Base-by-base conservation (phyloP, 92 coral and sea anemone genomes). In the Virgularia gustaviana region DNA sequence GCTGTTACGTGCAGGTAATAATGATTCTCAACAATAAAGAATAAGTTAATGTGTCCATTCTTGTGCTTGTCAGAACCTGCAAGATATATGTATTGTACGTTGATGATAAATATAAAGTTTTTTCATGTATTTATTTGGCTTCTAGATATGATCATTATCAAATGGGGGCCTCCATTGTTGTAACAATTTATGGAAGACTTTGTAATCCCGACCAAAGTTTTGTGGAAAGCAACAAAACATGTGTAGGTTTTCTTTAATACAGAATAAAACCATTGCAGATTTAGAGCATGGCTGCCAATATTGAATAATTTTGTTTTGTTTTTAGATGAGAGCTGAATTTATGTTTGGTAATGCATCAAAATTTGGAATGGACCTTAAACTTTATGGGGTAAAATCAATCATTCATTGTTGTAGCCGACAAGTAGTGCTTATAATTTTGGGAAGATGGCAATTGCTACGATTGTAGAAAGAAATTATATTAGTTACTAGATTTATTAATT, bases 111-210 rank as follows among this genome's bases (percentile, higher is more conserved):
- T 42, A 24, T 36, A 35, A 19, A 9, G 53, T 12, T 30, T 22
- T 3, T 36, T 25, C 35, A 49, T 5, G 35, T 27, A 12, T 20
- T 1, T 31, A 19, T n/a, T 36, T 18, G 20, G 30, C 12, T 36
- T 24, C 27, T 35, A 92, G 98, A 73, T 92, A 86, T 80, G 98
- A 92, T 63, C 86, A 96, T 88, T 92, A 83, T 63, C 82, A 78
- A 32, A 89, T 92, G 96, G 98, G 98, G 27, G 81, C 86, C 33
- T 82, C 78, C 42, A 78, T 92, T 20, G 76, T 92, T 37, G 70
- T 92, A 34, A 87, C 98, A 38, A 78, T 92, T 56, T 92, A 83
- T 65, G 96, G 94, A 3, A 92, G 89, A 71, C 70, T 87, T 11
- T 65, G 88, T 28, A 87, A 92, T 66, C 98, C 98, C 29, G 85